Evolutionary conservation across 37 sponge, comb jelly and placozoan genomes (phyloP), one percentile per base, ranked within the genome.

Genomic region (Aplysina aerophoba): DNA sequence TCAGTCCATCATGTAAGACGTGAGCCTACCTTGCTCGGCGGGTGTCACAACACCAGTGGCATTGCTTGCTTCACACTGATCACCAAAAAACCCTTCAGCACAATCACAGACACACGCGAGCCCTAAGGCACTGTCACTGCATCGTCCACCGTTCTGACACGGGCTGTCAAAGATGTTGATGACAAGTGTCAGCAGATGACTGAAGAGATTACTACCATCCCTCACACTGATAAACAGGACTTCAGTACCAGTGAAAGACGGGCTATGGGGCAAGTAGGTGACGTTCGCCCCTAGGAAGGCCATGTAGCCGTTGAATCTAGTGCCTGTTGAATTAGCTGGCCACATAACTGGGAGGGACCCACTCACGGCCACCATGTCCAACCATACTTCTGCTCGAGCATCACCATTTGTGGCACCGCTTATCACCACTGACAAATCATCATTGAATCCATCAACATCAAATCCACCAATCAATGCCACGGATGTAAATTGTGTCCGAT

Each of bases 131-230:
- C 92, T 89, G 31, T 90, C 88, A n/a, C 59, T 75, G 59, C 95
- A 95, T 15, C 87, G 85, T 20, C 95, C 95, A 67, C 84, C 79
- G 36, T 95, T 95, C 57, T 74, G 80, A 80, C 95, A 95, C 50
- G 38, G 54, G 21, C 87, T 91, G 15, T 89, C 87, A 5, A 95
- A 59, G 17, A 95, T 81, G 41, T 80, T 83, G 14, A 95, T 55
- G 17, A 50, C 21, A 0, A 95, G 55, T 22, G 67, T 78, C 15
- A 87, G 39, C 15, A 22, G 19, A 0, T 36, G 16, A 63, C 81
- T 83, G 53, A 66, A 84, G 0, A 73, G 38, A 0, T 63, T 50
- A 25, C 57, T 80, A 4, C 33, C n/a, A 35, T 91, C 88, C 53
- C 83, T 30, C 0, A 87, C 90, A 1, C 58, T 16, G 5, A 95